These are phyloP conservation scores for Halotydeus destructor DNA, from an alignment of 1,140 invertebrate genomes.

Conservation along the genomic window DNA sequence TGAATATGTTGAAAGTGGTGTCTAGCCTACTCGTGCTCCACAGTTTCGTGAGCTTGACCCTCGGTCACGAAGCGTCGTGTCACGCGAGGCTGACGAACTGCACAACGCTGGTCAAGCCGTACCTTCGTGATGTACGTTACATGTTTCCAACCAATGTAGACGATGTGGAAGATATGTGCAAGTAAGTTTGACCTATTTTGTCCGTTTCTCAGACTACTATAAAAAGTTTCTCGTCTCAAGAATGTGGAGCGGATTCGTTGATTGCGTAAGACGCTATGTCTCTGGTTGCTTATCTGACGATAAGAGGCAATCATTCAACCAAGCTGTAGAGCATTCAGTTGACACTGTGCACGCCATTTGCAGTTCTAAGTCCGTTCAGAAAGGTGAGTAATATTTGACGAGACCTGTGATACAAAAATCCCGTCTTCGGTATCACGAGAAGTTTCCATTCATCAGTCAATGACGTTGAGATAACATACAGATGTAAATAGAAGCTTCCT, in stretches of 20 bases:
- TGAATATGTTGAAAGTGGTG: too few species aligned
- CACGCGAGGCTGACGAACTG: constrained; percentile 15
- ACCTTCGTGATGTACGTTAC: constrained; percentile 16
- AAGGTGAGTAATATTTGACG: constrained; percentile 15
- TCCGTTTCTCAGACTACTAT: background rate
- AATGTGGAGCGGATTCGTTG: constrained; percentile 19
- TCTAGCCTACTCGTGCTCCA: too few species aligned
- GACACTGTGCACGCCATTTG: constrained; percentile 20
- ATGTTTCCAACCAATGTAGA: constrained; percentile 19
- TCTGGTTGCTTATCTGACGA: constrained; percentile 16
- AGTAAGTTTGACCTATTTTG: constrained; percentile 13
- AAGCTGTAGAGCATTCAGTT: constrained; percentile 19
- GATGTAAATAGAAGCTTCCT: too few species aligned
- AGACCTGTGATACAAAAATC: too few species aligned
- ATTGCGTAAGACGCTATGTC: constrained; percentile 19
- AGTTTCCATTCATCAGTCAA: too few species aligned
- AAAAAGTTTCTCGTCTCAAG: constrained; percentile 7
- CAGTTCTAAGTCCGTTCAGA: constrained; percentile 18
- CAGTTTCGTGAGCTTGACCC: too few species aligned
- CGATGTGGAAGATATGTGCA: constrained; percentile 20
- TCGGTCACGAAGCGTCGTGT: too few species aligned
- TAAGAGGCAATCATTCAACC: constrained; percentile 16
- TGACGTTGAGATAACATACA: too few species aligned
- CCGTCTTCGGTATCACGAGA: too few species aligned
- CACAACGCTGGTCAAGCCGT: constrained; percentile 17